A percentile compares a stretch with the other conserved stretches of the same genome.
Evolutionary conservation across 2,888 invertebrate genomes (phyloP).

Genomic region (Hoplodrina blanda): DNA sequence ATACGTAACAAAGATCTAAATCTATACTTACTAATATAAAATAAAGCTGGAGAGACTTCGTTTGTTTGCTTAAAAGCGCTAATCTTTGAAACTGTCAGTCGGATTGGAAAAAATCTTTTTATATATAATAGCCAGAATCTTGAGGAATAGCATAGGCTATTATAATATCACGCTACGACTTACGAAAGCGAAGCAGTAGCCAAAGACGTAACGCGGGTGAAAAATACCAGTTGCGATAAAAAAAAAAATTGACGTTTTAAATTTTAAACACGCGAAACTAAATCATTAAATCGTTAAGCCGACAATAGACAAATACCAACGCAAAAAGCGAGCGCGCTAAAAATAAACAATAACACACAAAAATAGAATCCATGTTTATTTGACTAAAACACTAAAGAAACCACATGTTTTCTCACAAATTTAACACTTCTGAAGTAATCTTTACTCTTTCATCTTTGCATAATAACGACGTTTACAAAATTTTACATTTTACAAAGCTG

Average conservation of each 20-base stretch:
- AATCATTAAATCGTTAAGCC: conserved; percentile 17
- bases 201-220: background rate
- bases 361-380: conserved; percentile 31
- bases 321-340: conserved; percentile 25
- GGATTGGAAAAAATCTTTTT: too few species aligned
- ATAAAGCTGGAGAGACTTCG: too few species aligned
- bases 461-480: conserved; percentile 27
- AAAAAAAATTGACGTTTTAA: conserved; percentile 1
- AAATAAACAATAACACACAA: conserved; percentile 37
- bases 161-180: too few species aligned
- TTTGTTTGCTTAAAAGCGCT: too few species aligned
- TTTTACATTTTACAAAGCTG: conserved; percentile 18
- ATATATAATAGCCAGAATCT: too few species aligned
- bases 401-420: background rate
- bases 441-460: conserved; percentile 23
- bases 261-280: conserved; percentile 2
- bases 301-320: conserved; percentile 35
- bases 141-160: too few species aligned
- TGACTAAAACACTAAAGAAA: conserved; percentile 9
- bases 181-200: too few species aligned
- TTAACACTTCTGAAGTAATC: conserved; percentile 7
- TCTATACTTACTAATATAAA: too few species aligned
- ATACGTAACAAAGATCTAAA: too few species aligned
- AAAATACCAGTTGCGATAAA: background rate
- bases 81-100: too few species aligned